Base-by-base conservation (phyloP, 2,113 vertebrate species). In the Gambusia affinis region DNA sequence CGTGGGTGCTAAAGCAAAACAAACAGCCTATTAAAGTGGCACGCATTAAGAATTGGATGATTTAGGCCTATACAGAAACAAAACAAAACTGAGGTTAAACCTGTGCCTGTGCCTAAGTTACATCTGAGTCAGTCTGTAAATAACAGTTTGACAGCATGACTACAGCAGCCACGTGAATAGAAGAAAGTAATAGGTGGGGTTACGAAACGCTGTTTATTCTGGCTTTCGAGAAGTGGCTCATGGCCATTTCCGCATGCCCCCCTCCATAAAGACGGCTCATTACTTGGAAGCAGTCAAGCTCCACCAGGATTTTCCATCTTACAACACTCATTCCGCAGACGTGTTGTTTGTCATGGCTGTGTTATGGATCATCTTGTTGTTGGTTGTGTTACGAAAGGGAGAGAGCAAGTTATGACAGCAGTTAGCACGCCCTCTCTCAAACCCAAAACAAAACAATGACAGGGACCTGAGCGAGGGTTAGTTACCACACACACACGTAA, bases 161-260 rank as follows among this genome's bases (percentile, higher is more conserved):
- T 11, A 44, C 44, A 75, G 75, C 42, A 44, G 75, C 76, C 80
- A 84, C 37, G 60, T 90, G 70, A 86, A 72, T 19, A 22, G 78
- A 22, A 54, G 67, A 78, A 84, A 84, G 76, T 68, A 81, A 88
- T 75, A 84, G 70, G 11, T 4, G 27, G 27, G 29, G 39, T 79
- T 86, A 76, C 82, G 86, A 82, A 87, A 87, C 76, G 79, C 60
- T 81, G 80, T 88, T 87, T 87, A 75, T 71, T 70, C 64, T 74
- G 60, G 39, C 68, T 83, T 79, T 70, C 64, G 54, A 79, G 70
- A 76, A 80, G 61, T 82, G 87, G 67, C 74, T 33, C 0, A 3
- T 14, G 72, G 79, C 71, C 78, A 85, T 77, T 83, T 89, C 79
- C 62, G 6, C 67, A 47, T 60, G n/a, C 30, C 15, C 28, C 39